Evolutionary conservation across 2,113 vertebrate species (phyloP), one percentile per base, ranked within the genome.

Genomic region (Pelobates fuscus): DNA sequence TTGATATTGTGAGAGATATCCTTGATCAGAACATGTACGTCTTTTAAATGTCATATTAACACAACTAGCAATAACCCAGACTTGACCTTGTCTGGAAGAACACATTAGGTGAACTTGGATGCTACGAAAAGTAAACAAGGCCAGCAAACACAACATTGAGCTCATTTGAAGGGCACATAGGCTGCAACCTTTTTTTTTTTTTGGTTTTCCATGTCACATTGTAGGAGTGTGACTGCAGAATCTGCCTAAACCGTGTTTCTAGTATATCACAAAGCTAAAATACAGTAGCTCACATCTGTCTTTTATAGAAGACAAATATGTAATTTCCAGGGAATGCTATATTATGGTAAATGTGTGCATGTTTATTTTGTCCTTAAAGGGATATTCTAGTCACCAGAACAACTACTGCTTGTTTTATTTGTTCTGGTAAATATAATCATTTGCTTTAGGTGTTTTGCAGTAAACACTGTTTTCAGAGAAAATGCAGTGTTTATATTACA

Each of bases 51-150:
- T 10, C 55, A 8, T 5, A 44, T 64, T 41, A 64, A 14, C 29
- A 65, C 32, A 65, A 1, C n/a, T 74, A 61, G 61, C 71, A 57
- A 15, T 74, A 57, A 57, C 71, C 61, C 61, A 74, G 61, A 74
- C 71, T 43, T 74, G 71, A 74, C 71, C 71, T 65, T 74, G 71
- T 74, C 71, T 62, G 30, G 63, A 66, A 57, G 71, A 65, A 43
- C 71, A 43, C 21, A 26, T 57, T 55, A 27, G n/a, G 41, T 73
- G 61, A 55, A 66, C 71, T 44, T 6, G 29, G 21, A 3, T 27
- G 15, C 3, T 30, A 43, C 24, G 4, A 3, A 54, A 66, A 26
- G 60, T 55, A 73, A 64, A 73, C 24, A 73, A 26, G 18, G 2
- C 49, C 29, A 46, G 59, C 26, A 52, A 62, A 71, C 58, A 62